Base-by-base conservation (phyloP, 2,113 vertebrate species). In the Odocoileus hemionus region DNA sequence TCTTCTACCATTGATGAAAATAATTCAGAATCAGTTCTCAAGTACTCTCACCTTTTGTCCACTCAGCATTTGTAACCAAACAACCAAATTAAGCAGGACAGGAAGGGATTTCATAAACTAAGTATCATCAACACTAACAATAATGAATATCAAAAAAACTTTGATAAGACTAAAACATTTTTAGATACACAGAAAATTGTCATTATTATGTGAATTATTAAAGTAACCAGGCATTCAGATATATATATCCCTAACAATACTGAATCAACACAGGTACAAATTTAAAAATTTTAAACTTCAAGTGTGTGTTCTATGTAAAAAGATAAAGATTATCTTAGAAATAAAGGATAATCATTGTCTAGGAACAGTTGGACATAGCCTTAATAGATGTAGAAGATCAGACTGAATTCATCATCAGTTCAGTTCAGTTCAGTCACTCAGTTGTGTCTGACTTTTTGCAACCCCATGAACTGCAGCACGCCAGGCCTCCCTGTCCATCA, bases 381-480 rank as follows among this genome's bases (percentile, higher is more conserved):
- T 89, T 95, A 10, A 13, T 47, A 43, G 0, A n/a, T 2, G 26
- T 83, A 43, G 55, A 91, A 80, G 12, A 7, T 70, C 33, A 76
- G 26, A 39, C 15, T 33, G 23, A 83, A 25, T 89, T 85, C 25
- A 52, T 36, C 33, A 36, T 70, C 64, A 67, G 8, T 36, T 36
- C 64, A 36, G 33, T 36, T 67, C 33, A 55, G 21, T 57, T 55
- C 55, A n/a, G 33, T 19, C 64, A 67, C 8, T 67, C 64, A 36
- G 3, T 67, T 9, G 0, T 67, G 64, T 67, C 16, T 1, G 2
- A 11, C 64, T 67, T 33, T 61, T 61, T 36, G 33, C 1, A 10
- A 36, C n/a, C 4, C n/a, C n/a, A 70, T 5, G 64, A 21, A 36
- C 64, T 0, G 0, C 17, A 21, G 17, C 9, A 70, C 0, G 4